Percentiles rank a stretch among this genome's conserved stretches.
Conservation (phyloP, 2,888 invertebrate species). For the Operophtera brumata region DNA sequence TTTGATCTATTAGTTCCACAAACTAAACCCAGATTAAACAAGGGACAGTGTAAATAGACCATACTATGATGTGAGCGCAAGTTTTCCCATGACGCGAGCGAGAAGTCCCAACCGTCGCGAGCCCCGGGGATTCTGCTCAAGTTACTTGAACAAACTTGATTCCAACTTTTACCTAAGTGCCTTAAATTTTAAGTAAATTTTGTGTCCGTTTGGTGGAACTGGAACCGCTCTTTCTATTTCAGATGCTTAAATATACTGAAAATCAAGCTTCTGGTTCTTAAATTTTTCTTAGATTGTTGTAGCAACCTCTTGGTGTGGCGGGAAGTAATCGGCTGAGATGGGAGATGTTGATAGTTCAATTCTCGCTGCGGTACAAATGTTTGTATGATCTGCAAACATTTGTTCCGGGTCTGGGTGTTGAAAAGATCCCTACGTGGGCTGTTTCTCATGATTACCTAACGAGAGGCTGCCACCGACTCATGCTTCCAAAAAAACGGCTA, state of each 20-base stretch:
- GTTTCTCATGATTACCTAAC: too few species aligned
- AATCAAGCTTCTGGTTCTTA: slow-evolving; percentile 23
- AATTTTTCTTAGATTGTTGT: too few species aligned
- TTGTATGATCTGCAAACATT: too few species aligned
- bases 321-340: too few species aligned
- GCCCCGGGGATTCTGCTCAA: slow-evolving; percentile 51
- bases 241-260: slow-evolving; percentile 44
- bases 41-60: slow-evolving; percentile 11
- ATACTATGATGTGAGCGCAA: not conserved
- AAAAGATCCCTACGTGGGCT: too few species aligned
- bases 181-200: slow-evolving; percentile 73
- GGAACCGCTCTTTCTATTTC: slow-evolving; percentile 41
- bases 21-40: slow-evolving; percentile 2
- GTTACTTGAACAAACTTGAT: slow-evolving; percentile 53
- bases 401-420: too few species aligned
- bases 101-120: slow-evolving; percentile 31
- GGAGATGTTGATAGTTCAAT: too few species aligned
- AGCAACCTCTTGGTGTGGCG: too few species aligned
- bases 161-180: slow-evolving; percentile 61
- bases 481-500: too few species aligned
- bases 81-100: slow-evolving; percentile 29
- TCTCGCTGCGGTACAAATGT: too few species aligned
- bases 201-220: slow-evolving; percentile 45
- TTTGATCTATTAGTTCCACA: not conserved
- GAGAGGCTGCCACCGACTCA: too few species aligned